Conservation (phyloP, 2,113 vertebrate genomes). For the Potamarius usumacintae region DNA sequence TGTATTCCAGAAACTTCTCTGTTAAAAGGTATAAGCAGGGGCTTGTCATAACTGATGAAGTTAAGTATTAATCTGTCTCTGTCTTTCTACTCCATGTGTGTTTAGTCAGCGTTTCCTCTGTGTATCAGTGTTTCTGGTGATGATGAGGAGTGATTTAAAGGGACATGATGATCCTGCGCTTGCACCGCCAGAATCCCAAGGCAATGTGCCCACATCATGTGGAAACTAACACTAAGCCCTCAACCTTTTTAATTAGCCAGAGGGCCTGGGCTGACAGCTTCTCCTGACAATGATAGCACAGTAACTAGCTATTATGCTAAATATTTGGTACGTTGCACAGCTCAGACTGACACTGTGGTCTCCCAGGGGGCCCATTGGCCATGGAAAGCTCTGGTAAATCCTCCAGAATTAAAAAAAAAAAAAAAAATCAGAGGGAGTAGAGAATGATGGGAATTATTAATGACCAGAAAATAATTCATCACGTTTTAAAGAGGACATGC, state of each 20-base stretch:
- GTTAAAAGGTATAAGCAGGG: neutral
- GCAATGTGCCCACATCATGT: constrained; percentile 61
- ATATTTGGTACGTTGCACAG: constrained; percentile 73
- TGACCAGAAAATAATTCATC: constrained; percentile 40
- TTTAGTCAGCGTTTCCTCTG: constrained; percentile 59
- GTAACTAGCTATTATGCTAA: constrained; percentile 74
- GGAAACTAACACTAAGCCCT: constrained; percentile 69
- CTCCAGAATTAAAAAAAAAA: constrained; percentile 37
- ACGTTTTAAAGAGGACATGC: constrained; percentile 33
- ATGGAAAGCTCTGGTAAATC: constrained; percentile 49
- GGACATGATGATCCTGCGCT: constrained; percentile 43
- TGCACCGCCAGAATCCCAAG: neutral
- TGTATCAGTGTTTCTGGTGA: constrained; percentile 67
- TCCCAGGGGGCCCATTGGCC: constrained; percentile 57
- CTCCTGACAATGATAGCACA: constrained; percentile 63
- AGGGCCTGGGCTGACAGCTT: constrained; percentile 68
- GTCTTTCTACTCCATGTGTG: constrained; percentile 48
- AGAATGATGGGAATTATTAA: constrained; percentile 39
- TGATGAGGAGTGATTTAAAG: constrained; percentile 71
- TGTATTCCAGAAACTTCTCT: neutral
- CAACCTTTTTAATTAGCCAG: constrained; percentile 72
- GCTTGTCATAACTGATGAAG: neutral
- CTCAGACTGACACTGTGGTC: constrained; percentile 56
- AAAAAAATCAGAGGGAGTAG: constrained; percentile 37
- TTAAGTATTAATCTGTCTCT: constrained; percentile 11